These are phyloP conservation scores for Brachyhypopomus occidentalis DNA, from an alignment of 2,113 vertebrate genomes.

Conservation along the genomic window DNA sequence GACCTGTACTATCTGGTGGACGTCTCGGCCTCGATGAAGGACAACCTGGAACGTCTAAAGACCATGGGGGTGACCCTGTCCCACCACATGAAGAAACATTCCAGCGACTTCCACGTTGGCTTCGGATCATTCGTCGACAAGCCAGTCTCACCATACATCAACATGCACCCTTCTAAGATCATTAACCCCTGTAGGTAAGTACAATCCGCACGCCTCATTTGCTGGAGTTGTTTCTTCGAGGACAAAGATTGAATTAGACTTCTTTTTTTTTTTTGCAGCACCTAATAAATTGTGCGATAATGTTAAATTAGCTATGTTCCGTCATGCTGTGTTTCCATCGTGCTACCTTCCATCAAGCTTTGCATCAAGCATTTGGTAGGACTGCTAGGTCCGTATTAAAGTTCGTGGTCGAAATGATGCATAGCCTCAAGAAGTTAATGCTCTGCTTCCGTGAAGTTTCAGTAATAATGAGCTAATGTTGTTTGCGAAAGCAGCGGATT, in stretches of 20 bases:
- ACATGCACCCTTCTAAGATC: conserved; percentile 92
- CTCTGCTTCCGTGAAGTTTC: too few species aligned
- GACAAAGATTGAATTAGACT: too few species aligned
- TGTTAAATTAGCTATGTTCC: too few species aligned
- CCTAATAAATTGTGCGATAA: too few species aligned
- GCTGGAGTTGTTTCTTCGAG: too few species aligned
- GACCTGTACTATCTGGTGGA: conserved; percentile 98
- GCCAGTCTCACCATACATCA: conserved; percentile 94
- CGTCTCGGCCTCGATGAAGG: conserved; percentile 95
- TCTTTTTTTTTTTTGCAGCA: too few species aligned
- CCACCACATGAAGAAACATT: conserved; percentile 87
- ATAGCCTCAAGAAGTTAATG: too few species aligned
- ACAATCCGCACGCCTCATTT: background rate
- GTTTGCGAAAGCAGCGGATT: background rate
- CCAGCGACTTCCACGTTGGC: conserved; percentile 89
- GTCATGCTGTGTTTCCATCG: too few species aligned
- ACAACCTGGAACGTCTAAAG: conserved; percentile 92
- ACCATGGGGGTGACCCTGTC: conserved; percentile 88
- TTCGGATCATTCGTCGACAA: conserved; percentile 99
- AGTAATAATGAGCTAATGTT: background rate
- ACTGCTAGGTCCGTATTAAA: too few species aligned
- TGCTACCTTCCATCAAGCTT: too few species aligned
- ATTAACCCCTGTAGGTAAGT: conserved; percentile 93
- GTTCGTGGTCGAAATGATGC: too few species aligned
- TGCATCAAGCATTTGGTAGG: too few species aligned